Percentiles rank a stretch among this genome's conserved stretches.
Conservation (phyloP, 2,113 vertebrate genomes). For the Choloepus hoffmanni region DNA sequence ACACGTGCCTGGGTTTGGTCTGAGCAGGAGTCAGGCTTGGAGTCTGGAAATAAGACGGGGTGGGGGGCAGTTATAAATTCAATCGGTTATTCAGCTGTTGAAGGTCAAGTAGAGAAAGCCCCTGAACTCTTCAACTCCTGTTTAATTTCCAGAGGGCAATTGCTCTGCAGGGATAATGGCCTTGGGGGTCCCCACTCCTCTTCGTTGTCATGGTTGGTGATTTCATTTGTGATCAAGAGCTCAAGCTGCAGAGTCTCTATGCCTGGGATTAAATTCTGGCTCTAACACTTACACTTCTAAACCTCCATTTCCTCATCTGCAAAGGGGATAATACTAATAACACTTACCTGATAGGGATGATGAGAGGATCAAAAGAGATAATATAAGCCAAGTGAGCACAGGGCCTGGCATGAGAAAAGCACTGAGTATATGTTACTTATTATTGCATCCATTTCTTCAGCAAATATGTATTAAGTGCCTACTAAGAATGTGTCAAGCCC, state of each 20-base stretch:
- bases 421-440: not conserved
- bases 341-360: not conserved
- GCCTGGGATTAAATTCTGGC: not conserved
- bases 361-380: not conserved
- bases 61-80: not conserved
- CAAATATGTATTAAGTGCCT: not conserved
- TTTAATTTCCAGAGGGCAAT: constrained; percentile 24
- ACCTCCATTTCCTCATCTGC: not conserved
- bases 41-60: not conserved
- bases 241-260: not conserved
- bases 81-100: not conserved
- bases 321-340: not conserved
- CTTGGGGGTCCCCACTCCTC: not conserved
- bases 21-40: not conserved
- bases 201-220: not conserved
- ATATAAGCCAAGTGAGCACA: not conserved
- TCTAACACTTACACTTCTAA: not conserved
- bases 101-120: not conserved
- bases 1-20: not conserved
- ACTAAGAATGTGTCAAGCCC: not conserved
- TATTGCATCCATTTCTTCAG: not conserved
- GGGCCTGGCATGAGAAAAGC: not conserved
- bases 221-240: constrained; percentile 33
- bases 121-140: not conserved
- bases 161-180: not conserved